Evolutionary conservation across 2,888 invertebrate genomes (phyloP), one percentile per base, ranked within the genome.

Genomic region (Clostera curtula): DNA sequence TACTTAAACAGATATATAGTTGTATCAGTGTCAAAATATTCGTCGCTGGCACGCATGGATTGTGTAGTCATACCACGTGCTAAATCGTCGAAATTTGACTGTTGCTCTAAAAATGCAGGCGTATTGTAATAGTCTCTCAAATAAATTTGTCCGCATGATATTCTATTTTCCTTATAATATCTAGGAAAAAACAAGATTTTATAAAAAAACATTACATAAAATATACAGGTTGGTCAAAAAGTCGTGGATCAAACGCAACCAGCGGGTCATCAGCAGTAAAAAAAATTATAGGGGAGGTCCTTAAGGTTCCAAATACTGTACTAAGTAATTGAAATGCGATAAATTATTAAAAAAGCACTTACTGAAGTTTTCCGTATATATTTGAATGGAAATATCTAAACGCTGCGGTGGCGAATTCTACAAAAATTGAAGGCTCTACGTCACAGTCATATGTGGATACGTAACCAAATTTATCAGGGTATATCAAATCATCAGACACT

Each of bases 311-410:
- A 3, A 3, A 5, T 14, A 2, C 5, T 23, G 24, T 14, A 17
- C 5, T 4, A 17, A 3, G 23, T 9, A 18, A 14, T 20, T 2
- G 19, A 6, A 8, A n/a, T 5, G 4, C 12, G 3, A 15, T 3
- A 17, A 10, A 6, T 6, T 8, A 19, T 4, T 14, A 23, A 11
- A 25, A 15, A 25, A 17, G 10, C 17, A 26, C 42, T 26, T 34
- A 89, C 89, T 86, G 74, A 15, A 89, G 67, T 34, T 68, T 71
- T 33, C 89, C 89, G 31, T 85, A 86, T 35, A 89, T 87, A 22
- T 85, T 67, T 1, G 87, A 79, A 53, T 90, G 89, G 73, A 88
- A 88, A 45, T 82, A 86, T 70, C 89, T 75, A 54, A 85, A 88
- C 3, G 88, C 89, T 2, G 86, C 87, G 4, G 82, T 87, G 4